Percentiles rank a stretch among this genome's conserved stretches.
These are phyloP conservation scores for Thelaira solivaga DNA, from an alignment of 2,888 invertebrate species.

Conservation along the genomic window DNA sequence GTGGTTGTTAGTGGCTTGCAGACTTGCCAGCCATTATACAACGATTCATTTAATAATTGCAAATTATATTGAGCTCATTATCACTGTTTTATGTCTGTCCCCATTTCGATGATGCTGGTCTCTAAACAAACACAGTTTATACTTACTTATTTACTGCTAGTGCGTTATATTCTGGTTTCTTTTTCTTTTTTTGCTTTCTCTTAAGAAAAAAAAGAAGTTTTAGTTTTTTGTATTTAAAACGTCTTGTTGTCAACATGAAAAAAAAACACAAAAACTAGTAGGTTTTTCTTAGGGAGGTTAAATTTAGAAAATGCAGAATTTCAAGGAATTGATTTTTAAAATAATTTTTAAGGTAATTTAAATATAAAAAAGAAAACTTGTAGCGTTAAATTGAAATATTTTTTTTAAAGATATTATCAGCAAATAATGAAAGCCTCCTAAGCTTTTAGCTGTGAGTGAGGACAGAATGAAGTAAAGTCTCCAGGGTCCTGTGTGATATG, in stretches of 20 bases:
- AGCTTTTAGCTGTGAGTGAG: too few species aligned
- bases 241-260: not conserved
- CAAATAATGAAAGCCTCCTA: too few species aligned
- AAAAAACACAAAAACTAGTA: too few species aligned
- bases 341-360: too few species aligned
- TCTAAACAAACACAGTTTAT: slow-evolving; percentile 1
- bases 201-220: not conserved
- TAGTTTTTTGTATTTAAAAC: not conserved
- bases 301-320: too few species aligned
- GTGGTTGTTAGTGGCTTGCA: slow-evolving; percentile 43
- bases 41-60: slow-evolving; percentile 76
- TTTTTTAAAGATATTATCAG: too few species aligned
- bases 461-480: too few species aligned
- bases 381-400: too few species aligned
- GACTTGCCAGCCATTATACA: slow-evolving; percentile 69
- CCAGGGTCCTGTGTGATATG: too few species aligned
- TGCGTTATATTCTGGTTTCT: not conserved
- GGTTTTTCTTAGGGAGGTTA: too few species aligned
- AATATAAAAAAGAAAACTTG: too few species aligned
- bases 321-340: too few species aligned
- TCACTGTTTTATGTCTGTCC: slow-evolving; percentile 65
- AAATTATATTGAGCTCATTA: slow-evolving; percentile 76
- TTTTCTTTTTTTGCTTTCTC: not conserved
- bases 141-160: not conserved
- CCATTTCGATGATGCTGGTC: slow-evolving; percentile 56